Conservation (phyloP, 1,140 invertebrate genomes). For the Ctenoplectra terminalis region DNA sequence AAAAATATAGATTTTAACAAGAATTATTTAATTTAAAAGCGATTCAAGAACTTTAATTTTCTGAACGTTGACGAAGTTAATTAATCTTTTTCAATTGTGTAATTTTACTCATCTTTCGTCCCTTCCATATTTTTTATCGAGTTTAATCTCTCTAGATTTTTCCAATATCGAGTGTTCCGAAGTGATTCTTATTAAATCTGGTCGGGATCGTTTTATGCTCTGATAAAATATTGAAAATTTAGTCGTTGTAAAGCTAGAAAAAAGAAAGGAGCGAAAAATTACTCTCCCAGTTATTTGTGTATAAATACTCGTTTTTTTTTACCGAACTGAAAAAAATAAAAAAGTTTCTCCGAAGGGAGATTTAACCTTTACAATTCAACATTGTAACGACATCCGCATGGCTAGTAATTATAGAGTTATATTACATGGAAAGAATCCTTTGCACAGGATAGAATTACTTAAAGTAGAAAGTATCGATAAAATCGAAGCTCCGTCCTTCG, state of each 20-base stretch:
- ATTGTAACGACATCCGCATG: background rate
- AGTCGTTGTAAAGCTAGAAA: background rate
- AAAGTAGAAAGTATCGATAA: no score
- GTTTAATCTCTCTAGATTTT: background rate
- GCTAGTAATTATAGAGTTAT: background rate
- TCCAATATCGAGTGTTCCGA: background rate
- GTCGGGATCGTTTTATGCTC: background rate
- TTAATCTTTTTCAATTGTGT: background rate
- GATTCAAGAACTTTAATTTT: background rate
- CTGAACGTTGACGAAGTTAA: background rate
- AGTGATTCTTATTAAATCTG: slow-evolving; percentile 12
- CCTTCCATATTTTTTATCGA: background rate
- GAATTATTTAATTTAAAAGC: no score
- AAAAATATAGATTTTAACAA: no score
- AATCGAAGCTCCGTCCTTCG: background rate
- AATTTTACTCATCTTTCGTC: background rate
- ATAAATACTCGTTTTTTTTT: background rate
- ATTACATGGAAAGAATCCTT: background rate
- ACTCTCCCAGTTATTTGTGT: background rate
- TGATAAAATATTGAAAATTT: background rate
- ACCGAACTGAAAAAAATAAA: background rate
- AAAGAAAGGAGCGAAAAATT: background rate
- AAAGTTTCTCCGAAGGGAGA: background rate
- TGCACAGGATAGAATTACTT: background rate
- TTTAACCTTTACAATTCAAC: no score